Evolutionary conservation across 2,797 vertebrate genomes (phyloP), one percentile per base, ranked within the genome.

Genomic region (Salmo trutta): DNA sequence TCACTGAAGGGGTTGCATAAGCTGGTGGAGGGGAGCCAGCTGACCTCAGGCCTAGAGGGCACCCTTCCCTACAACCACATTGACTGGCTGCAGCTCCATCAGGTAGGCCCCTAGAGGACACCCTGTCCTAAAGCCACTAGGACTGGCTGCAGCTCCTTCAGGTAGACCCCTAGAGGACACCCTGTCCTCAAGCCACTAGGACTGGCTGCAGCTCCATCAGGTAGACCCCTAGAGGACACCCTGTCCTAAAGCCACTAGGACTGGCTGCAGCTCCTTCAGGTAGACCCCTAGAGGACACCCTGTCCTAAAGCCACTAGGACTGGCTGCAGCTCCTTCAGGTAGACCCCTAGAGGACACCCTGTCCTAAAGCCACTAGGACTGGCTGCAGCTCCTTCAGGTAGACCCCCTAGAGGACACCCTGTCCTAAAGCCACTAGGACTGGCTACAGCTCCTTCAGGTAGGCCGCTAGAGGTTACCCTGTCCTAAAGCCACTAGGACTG

Each of bases 71-170:
- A 95, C 89, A 90, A 92, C 89, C 95, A 95, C 86, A 59, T 90
- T 80, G 94, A 96, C 88, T 99, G 98, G 97, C 91, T 95, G 76
- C 94, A 95, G 7, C 95, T 97, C 84, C 96, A 97, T 91, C 95
- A 97, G 95, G 97, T 99, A 85, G 84, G 87, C 88, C 51, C 0
- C 14, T 29, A 24, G 8, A 24, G 14, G 65, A 17, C 27, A 14
- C 6, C n/a, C 2, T 59, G 17, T n/a, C n/a, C 6, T 59, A 8
- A 19, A 21, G 56, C 19, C 56, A n/a, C 56, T 1, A 21, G n/a
- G 19, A 15, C 7, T 3, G 21, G n/a, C 2, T 59, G 21, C 1
- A 59, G n/a, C 56, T 21, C n/a, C 56, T 10, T 21, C 56, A 21
- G 1, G 33, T 36, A 36, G 33, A 5, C 33, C 33, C 7, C 6